Conservation (phyloP, 1,140 invertebrate genomes). For the Bemisia tabaci region DNA sequence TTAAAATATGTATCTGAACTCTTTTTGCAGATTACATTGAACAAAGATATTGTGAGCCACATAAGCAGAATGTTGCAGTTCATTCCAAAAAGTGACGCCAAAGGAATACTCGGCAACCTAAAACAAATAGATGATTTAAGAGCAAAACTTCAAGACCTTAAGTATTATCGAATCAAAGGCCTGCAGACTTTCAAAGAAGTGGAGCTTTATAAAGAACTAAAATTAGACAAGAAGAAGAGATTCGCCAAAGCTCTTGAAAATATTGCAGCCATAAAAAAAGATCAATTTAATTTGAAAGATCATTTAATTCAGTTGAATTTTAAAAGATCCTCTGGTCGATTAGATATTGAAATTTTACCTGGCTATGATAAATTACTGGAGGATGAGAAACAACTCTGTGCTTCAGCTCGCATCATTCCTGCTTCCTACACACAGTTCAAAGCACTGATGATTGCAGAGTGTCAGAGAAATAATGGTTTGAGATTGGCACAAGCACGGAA, state of each 20-base stretch:
- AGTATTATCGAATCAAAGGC: conserved; percentile 54
- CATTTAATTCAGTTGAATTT: conserved; percentile 2
- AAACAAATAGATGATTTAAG: conserved; percentile 56
- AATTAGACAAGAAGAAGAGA: conserved; percentile 41
- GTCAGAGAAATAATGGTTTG: conserved; percentile 51
- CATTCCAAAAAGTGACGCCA: not conserved
- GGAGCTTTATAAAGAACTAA: conserved; percentile 48
- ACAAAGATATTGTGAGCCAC: not conserved
- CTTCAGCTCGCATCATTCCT: conserved; percentile 54
- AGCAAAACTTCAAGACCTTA: conserved; percentile 49
- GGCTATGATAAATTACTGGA: conserved; percentile 59
- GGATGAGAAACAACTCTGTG: conserved; percentile 62
- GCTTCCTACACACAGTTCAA: conserved; percentile 64
- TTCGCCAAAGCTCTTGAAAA: conserved; percentile 27
- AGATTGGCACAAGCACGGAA: conserved; percentile 62
- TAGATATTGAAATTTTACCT: conserved; percentile 62
- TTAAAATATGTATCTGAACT: not conserved
- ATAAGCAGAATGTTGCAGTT: not conserved
- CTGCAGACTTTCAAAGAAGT: conserved; percentile 50
- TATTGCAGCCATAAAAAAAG: not conserved
- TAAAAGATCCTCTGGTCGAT: conserved; percentile 39
- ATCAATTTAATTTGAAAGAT: not conserved
- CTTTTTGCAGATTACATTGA: not conserved
- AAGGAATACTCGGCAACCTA: conserved; percentile 32
- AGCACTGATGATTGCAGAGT: conserved; percentile 54